Evolutionary conservation across 2,797 vertebrate genomes (phyloP), one percentile per base, ranked within the genome.

Genomic region (Peromyscus nudipes): DNA sequence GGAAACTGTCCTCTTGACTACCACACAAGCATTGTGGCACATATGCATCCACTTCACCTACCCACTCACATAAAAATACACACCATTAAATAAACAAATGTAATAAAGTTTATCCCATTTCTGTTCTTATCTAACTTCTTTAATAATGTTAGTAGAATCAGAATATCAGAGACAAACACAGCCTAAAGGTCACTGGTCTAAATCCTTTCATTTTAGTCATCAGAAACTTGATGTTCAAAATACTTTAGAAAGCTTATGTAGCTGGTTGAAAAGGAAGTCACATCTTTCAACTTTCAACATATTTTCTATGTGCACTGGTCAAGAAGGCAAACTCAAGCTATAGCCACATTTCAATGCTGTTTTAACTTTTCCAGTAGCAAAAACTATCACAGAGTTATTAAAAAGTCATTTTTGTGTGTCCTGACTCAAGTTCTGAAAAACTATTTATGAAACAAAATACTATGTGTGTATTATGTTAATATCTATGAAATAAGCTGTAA

Each of bases 391-490:
- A 87, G 75, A 82, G 8, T 69, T 3, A 64, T 87, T 27, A 89
- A 62, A 92, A 65, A 87, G 71, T 84, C 29, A 83, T 73, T 92
- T 73, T 46, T 52, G 49, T 75, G 23, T 49, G 13, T 89, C 34
- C 1, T 92, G 65, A 92, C 34, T 77, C 60, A 69, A 65, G 64
- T 93, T 95, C 77, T 93, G 12, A 49, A 69, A 91, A 94, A 69
- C 67, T 91, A 77, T n/a, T 55, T 83, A 37, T 71, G 7, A 73
- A 89, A 52, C 13, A 55, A 82, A 89, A 90, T 52, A 64, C 64
- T 94, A 69, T n/a, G 76, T 64, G 40, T 40, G 91, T 37, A 84
- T 96, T 79, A 13, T 83, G 31, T 91, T 77, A 92, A 77, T 73
- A 71, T 0, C 2, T 62, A 85, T 76, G n/a, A 88, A 95, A 83